Evolutionary conservation across 2,888 invertebrate species (phyloP).

Genomic region (Xanthia togata): DNA sequence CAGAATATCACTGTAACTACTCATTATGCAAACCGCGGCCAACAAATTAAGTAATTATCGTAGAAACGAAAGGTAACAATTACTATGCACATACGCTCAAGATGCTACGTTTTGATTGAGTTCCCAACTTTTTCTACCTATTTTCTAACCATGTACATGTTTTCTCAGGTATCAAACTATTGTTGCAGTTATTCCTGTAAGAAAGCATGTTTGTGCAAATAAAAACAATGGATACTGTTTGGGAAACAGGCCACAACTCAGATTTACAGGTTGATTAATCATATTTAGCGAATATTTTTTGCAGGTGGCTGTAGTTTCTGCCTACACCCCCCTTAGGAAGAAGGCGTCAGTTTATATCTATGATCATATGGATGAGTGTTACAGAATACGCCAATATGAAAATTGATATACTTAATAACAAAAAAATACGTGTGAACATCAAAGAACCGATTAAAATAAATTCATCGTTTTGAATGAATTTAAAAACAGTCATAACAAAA

Average conservation of each 20-base stretch:
- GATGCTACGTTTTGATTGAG: constrained; percentile 66
- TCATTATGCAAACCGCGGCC: constrained; percentile 67
- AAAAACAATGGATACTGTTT: constrained; percentile 62
- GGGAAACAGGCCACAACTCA: constrained; percentile 70
- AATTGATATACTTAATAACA: constrained; percentile 25
- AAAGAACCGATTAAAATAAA: constrained; percentile 35
- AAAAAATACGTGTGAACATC: constrained; percentile 49
- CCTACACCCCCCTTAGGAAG: no score
- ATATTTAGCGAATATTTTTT: neutral
- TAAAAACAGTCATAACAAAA: constrained; percentile 57
- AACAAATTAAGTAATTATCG: constrained; percentile 74
- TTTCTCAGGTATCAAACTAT: constrained; percentile 72
- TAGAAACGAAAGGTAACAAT: constrained; percentile 78
- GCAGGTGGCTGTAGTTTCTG: neutral
- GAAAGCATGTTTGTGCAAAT: constrained; percentile 60
- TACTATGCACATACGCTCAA: constrained; percentile 71
- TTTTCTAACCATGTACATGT: constrained; percentile 74
- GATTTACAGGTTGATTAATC: constrained; percentile 8
- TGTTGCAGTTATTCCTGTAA: constrained; percentile 71
- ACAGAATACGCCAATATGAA: constrained; percentile 55
- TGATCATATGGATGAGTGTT: constrained; percentile 31
- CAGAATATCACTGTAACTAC: constrained; percentile 61
- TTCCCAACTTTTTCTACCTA: constrained; percentile 78
- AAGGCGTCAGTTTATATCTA: neutral
- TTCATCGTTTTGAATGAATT: constrained; percentile 42